A percentile compares a stretch with the other conserved stretches of the same genome.
Evolutionary conservation across 1,140 invertebrate species (phyloP).

Genomic region (Dysdera silvatica): DNA sequence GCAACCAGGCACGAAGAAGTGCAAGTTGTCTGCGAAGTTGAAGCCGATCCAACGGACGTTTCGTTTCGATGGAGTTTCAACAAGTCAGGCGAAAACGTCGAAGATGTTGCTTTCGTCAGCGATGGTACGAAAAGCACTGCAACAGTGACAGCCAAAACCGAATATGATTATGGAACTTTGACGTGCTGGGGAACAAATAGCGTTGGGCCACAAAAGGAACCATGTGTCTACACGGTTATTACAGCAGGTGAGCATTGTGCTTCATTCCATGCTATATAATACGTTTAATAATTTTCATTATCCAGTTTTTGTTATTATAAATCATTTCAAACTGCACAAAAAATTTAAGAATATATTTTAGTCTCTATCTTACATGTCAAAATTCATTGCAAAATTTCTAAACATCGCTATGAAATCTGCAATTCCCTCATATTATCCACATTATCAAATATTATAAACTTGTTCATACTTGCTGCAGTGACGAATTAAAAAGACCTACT

Average conservation of each 20-base stretch:
- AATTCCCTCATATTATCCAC: too few species aligned
- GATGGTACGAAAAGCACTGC: slow-evolving; percentile 29
- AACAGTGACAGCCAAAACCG: slow-evolving; percentile 29
- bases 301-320: too few species aligned
- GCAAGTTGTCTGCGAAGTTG: slow-evolving; percentile 69
- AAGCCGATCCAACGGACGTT: slow-evolving; percentile 59
- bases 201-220: slow-evolving; percentile 34
- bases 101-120: slow-evolving; percentile 18
- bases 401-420: too few species aligned
- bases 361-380: too few species aligned
- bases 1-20: slow-evolving; percentile 77
- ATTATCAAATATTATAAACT: too few species aligned
- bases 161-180: slow-evolving; percentile 34
- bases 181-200: slow-evolving; percentile 38
- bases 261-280: too few species aligned
- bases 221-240: slow-evolving; percentile 34
- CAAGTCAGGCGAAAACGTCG: slow-evolving; percentile 24
- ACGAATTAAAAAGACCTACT: too few species aligned
- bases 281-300: too few species aligned
- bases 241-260: slow-evolving; percentile 30
- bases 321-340: too few species aligned
- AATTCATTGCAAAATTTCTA: too few species aligned
- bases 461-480: too few species aligned
- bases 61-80: slow-evolving; percentile 36
- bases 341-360: too few species aligned